Conservation (phyloP, 2,888 invertebrate genomes). For the Corbicula japonica region DNA sequence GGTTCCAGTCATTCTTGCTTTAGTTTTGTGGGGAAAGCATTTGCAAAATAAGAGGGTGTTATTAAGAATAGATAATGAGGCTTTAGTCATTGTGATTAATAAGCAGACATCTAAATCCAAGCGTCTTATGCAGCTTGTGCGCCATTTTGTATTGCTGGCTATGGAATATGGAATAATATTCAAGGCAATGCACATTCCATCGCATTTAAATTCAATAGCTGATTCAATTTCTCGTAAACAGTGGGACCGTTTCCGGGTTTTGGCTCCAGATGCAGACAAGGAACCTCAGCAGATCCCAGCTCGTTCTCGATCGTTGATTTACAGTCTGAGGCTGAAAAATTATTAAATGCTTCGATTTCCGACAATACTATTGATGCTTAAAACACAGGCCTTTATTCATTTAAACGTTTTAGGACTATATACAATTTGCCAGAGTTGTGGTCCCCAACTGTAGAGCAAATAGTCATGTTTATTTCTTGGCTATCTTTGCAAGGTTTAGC, state of each 20-base stretch:
- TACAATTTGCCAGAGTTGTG: background rate
- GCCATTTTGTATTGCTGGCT: conserved; percentile 13
- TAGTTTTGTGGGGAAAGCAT: background rate
- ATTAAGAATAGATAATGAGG: conserved; percentile 31
- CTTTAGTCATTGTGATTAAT: conserved; percentile 19
- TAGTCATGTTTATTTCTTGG: too few species aligned
- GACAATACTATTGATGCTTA: too few species aligned
- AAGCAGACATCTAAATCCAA: conserved; percentile 39
- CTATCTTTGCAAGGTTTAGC: too few species aligned
- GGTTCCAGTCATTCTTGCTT: conserved; percentile 3
- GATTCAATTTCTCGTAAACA: conserved; percentile 32
- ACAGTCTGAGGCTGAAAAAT: too few species aligned
- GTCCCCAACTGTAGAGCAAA: background rate
- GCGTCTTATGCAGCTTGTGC: conserved; percentile 23
- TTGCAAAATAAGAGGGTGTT: conserved; percentile 5
- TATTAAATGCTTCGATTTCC: too few species aligned
- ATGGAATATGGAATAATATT: conserved; percentile 34
- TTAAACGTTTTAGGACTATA: background rate
- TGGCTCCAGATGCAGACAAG: too few species aligned
- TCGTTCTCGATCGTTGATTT: too few species aligned
- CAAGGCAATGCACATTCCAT: conserved; percentile 19
- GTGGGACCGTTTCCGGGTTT: conserved; percentile 25
- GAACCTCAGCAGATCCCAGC: too few species aligned
- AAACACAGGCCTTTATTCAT: too few species aligned
- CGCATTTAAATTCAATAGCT: conserved; percentile 16